Conservation (phyloP, 2,113 vertebrate genomes). For the Corydoras sp. region DNA sequence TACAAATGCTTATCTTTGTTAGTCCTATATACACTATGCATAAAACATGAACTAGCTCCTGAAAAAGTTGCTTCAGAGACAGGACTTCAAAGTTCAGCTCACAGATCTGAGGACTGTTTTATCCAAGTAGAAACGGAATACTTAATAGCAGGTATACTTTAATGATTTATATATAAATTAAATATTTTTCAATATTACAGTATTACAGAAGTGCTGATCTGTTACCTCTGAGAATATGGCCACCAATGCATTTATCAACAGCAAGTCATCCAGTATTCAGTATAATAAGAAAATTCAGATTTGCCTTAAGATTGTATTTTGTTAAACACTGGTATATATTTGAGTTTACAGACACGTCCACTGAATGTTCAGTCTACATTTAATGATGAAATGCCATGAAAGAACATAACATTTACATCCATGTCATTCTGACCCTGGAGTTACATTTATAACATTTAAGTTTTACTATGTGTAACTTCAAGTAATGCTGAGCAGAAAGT, state of each 20-base stretch:
- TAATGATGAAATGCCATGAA: too few relatives aligned
- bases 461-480: too few relatives aligned
- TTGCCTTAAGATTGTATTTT: too few relatives aligned
- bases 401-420: too few relatives aligned
- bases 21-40: slow-evolving; percentile 63
- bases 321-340: too few relatives aligned
- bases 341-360: too few relatives aligned
- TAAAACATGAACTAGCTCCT: slow-evolving; percentile 75
- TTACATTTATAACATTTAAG: too few relatives aligned
- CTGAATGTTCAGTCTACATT: too few relatives aligned
- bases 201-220: slow-evolving; percentile 49
- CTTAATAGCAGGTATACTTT: slow-evolving; percentile 71
- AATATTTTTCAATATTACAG: slow-evolving; percentile 58
- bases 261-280: too few relatives aligned
- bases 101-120: slow-evolving; percentile 77
- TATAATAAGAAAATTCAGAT: too few relatives aligned
- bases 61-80: slow-evolving; percentile 75
- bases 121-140: slow-evolving; percentile 79
- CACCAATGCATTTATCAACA: neutral
- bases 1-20: slow-evolving; percentile 69
- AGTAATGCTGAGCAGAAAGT: too few relatives aligned
- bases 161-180: slow-evolving; percentile 77
- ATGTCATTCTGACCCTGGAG: too few relatives aligned
- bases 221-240: slow-evolving; percentile 46
- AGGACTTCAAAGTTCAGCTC: slow-evolving; percentile 73